A percentile compares a stretch with the other conserved stretches of the same genome.
Evolutionary conservation across 2,113 vertebrate genomes (phyloP).

Genomic region (Cyanistes caeruleus): DNA sequence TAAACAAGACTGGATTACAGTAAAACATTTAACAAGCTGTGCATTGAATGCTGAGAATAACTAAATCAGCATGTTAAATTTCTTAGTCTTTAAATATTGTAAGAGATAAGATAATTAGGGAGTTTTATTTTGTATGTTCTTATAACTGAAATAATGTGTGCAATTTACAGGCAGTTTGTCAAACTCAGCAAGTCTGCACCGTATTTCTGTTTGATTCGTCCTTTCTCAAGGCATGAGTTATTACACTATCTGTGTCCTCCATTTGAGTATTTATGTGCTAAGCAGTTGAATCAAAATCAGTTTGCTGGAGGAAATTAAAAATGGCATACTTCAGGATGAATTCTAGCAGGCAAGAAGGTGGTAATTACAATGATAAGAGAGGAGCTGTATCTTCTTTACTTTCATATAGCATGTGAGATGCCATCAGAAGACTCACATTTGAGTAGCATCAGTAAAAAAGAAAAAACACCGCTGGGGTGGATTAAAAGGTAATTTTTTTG

Average conservation of each 20-base stretch:
- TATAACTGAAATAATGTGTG: not conserved
- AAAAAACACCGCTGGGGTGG: not conserved
- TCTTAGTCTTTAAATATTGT: not conserved
- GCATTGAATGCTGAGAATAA: not conserved
- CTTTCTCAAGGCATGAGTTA: not conserved
- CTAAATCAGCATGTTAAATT: not conserved
- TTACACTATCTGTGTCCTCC: not conserved
- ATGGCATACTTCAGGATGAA: not conserved
- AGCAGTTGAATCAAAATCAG: not conserved
- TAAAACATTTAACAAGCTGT: not conserved
- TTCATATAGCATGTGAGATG: not conserved
- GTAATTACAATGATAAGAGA: not conserved
- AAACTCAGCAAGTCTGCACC: not conserved
- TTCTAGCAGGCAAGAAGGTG: not conserved
- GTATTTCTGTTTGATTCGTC: not conserved
- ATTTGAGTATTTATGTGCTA: not conserved
- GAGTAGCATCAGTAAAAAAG: not conserved
- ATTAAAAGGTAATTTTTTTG: not conserved
- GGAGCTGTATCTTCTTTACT: not conserved
- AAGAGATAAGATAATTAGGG: not conserved
- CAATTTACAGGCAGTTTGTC: not conserved
- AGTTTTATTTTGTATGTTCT: accelerated
- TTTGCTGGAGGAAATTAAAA: not conserved
- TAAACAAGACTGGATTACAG: not conserved
- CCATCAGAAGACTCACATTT: not conserved